Evolutionary conservation across 2,113 vertebrate species (phyloP).

Genomic region (Carollia perspicillata): DNA sequence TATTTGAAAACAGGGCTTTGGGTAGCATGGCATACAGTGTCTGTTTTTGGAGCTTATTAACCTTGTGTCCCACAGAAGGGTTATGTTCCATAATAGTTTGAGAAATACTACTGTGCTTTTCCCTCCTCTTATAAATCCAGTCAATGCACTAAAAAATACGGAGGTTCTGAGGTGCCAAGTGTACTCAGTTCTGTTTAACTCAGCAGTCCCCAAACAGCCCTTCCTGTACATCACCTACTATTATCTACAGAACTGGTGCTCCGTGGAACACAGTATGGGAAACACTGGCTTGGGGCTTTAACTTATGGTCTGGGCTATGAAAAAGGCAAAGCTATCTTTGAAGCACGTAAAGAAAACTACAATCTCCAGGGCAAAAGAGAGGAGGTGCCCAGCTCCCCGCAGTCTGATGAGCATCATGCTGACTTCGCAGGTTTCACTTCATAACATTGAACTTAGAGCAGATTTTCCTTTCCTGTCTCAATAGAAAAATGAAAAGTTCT

Average conservation of each 20-base stretch:
- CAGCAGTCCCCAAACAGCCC: neutral
- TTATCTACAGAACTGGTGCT: neutral
- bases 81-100: neutral
- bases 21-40: neutral
- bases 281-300: neutral
- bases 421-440: neutral
- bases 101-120: neutral
- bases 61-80: neutral
- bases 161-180: neutral
- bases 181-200: neutral
- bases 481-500: neutral
- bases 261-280: neutral
- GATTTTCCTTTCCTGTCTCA: neutral
- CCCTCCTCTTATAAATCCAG: neutral
- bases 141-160: neutral
- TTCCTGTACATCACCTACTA: neutral
- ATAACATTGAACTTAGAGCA: neutral
- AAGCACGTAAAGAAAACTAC: neutral
- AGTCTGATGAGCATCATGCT: neutral
- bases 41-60: neutral
- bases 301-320: neutral
- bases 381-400: neutral
- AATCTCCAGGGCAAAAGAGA: neutral
- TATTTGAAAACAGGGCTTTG: neutral
- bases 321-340: neutral